These are phyloP conservation scores for Calliopum simillimum DNA, from an alignment of 2,888 invertebrate genomes.

Conservation along the genomic window DNA sequence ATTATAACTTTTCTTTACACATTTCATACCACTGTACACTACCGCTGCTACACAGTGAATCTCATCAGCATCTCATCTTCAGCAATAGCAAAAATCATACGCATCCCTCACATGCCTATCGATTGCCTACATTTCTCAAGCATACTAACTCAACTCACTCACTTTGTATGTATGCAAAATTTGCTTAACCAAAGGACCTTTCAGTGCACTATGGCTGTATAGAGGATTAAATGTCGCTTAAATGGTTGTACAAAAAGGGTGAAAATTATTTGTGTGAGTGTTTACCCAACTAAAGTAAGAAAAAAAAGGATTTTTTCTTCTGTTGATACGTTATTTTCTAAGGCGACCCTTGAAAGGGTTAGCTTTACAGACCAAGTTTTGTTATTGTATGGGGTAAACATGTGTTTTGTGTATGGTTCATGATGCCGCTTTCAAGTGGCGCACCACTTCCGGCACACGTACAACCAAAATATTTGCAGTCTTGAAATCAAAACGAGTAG, in stretches of 20 bases:
- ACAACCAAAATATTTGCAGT: constrained; percentile 6
- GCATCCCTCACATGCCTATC: constrained; percentile 4
- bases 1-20: too few species aligned
- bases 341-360: not conserved
- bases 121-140: not conserved
- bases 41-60: not conserved
- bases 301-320: not conserved
- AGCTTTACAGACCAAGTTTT: not conserved
- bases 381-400: not conserved
- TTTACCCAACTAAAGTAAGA: not conserved
- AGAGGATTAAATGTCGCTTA: constrained; percentile 19
- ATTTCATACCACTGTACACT: too few species aligned
- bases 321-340: not conserved
- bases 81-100: too few species aligned
- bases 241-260: constrained; percentile 16
- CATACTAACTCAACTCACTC: constrained; percentile 9
- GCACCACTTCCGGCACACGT: constrained; percentile 7
- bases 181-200: constrained; percentile 21
- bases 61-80: constrained; percentile 6
- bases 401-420: not conserved
- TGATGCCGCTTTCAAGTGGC: too few species aligned
- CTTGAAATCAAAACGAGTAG: too few species aligned
- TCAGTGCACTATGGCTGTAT: constrained; percentile 18
- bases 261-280: not conserved
- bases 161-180: constrained; percentile 22